phyloP scores from a whole-genome alignment of 1,140 invertebrate species.

The Caligus rogercresseyi region DNA sequence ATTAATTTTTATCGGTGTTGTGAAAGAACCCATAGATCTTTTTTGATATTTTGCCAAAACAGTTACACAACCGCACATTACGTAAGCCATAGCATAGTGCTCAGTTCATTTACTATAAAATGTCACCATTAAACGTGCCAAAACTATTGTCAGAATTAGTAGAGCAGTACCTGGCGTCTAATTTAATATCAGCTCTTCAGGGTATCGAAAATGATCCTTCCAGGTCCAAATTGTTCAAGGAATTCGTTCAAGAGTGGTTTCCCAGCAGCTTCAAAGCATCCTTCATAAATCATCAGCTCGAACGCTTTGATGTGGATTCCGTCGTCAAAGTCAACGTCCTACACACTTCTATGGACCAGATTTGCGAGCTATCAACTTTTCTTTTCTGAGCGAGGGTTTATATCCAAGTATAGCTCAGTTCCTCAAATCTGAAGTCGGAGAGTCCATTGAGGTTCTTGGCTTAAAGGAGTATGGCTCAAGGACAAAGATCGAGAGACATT shows the following conservation, averaged over 20 bases:
- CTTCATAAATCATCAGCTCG: not conserved
- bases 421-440: not conserved
- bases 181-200: not conserved
- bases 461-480: not conserved
- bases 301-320: not conserved
- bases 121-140: not conserved
- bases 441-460: not conserved
- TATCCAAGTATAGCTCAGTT: not conserved
- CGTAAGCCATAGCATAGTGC: no score
- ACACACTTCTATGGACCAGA: not conserved
- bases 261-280: not conserved
- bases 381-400: not conserved
- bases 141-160: not conserved
- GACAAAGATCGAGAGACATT: not conserved
- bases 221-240: not conserved
- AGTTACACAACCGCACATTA: no score
- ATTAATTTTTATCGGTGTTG: no score
- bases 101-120: no score
- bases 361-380: not conserved
- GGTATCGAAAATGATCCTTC: not conserved
- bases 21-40: no score
- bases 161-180: not conserved
- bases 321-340: not conserved
- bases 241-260: not conserved
- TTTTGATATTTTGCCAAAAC: no score